These are phyloP conservation scores for Drosophila kepulauana DNA, from an alignment of 1,140 invertebrate species.

Conservation along the genomic window DNA sequence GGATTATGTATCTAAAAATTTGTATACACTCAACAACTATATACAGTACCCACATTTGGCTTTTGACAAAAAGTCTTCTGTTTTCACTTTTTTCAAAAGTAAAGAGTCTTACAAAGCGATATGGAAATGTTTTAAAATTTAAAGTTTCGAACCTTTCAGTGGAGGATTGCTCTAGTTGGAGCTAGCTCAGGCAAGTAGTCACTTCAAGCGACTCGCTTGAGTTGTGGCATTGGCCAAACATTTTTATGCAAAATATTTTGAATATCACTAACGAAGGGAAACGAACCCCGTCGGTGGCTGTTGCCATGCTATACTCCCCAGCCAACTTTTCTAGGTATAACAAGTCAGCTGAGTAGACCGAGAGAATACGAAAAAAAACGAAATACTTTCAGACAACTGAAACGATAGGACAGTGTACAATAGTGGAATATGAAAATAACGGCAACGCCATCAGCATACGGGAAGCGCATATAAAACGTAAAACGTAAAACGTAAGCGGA, in stretches of 20 bases:
- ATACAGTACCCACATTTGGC: too few species aligned
- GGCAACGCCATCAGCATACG: slow-evolving; percentile 39
- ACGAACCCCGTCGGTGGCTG: neutral
- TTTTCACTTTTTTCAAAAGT: too few species aligned
- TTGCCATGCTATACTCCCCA: slow-evolving; percentile 62
- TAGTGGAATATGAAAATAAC: slow-evolving; percentile 7
- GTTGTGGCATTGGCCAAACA: slow-evolving; percentile 67
- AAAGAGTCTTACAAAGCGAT: too few species aligned
- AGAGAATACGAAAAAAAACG: slow-evolving; percentile 23
- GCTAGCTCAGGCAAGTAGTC: slow-evolving; percentile 41
- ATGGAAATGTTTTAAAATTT: slow-evolving; percentile 73
- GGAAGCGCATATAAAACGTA: slow-evolving; percentile 80
- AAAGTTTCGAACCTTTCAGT: slow-evolving; percentile 18
- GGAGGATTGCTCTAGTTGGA: slow-evolving; percentile 4
- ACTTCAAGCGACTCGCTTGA: neutral
- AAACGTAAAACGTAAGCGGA: slow-evolving; percentile 76
- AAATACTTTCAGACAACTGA: slow-evolving; percentile 18
- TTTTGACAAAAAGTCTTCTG: too few species aligned
- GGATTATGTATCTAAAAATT: too few species aligned
- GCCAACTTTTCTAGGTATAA: slow-evolving; percentile 81
- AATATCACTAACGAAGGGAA: slow-evolving; percentile 68
- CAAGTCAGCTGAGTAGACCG: slow-evolving; percentile 60
- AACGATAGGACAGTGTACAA: neutral
- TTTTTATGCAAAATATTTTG: slow-evolving; percentile 82
- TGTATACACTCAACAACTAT: too few species aligned